phyloP scores from a whole-genome alignment of 1,140 invertebrate genomes.

The Procambarus virginalis region DNA sequence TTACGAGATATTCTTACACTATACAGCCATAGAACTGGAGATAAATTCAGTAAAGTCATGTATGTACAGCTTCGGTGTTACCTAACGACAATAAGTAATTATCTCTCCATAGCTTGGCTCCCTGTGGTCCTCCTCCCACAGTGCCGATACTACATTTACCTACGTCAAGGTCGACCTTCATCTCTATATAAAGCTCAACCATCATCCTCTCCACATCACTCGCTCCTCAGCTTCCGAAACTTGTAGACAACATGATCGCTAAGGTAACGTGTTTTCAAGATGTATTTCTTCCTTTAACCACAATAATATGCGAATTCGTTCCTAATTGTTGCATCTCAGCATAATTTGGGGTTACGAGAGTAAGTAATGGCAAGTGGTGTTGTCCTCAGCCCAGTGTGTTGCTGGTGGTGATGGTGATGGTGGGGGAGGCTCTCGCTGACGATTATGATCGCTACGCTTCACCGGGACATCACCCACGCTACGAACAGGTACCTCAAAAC shows the following conservation, averaged over 20 bases:
- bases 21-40: no score
- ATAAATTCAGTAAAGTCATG: no score
- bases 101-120: neutral
- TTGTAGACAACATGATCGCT: neutral
- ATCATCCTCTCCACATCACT: neutral
- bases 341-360: no score
- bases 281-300: no score
- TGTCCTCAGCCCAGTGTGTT: neutral
- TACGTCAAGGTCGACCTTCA: neutral
- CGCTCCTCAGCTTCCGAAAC: no score
- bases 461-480: neutral
- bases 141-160: neutral
- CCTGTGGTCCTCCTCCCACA: neutral
- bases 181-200: neutral
- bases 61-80: no score
- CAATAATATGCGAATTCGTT: no score
- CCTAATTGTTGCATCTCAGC: no score
- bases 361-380: no score
- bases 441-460: neutral
- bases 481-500: constrained; percentile 33
- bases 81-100: no score
- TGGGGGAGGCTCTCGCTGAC: neutral
- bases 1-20: no score
- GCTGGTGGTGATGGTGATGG: neutral
- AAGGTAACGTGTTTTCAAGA: neutral